A percentile compares a stretch with the other conserved stretches of the same genome.
These are phyloP conservation scores for Tribolium castaneum DNA, from an alignment of 1,140 invertebrate genomes.

Conservation along the genomic window DNA sequence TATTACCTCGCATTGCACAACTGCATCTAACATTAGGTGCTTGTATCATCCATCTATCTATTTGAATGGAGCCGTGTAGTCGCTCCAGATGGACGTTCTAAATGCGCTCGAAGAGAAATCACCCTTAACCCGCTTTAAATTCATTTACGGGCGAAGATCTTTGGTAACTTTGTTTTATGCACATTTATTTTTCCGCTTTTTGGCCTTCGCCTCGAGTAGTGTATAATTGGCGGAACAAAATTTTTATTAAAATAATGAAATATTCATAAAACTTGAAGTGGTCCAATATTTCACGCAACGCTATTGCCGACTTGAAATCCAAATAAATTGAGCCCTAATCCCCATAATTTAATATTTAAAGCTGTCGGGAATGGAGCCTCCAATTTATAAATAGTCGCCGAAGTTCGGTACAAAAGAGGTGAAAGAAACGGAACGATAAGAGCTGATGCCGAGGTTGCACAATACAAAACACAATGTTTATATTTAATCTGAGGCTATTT, in stretches of 20 bases:
- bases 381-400: conserved; percentile 39
- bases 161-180: neutral
- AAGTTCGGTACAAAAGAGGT: conserved; percentile 33
- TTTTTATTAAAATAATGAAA: conserved; percentile 32
- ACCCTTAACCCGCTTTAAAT: neutral
- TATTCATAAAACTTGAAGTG: conserved; percentile 28
- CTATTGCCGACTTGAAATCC: conserved; percentile 11
- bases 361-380: conserved; percentile 21
- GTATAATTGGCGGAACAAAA: conserved; percentile 4
- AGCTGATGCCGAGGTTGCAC: conserved; percentile 8
- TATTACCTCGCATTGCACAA: neutral
- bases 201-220: neutral
- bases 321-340: conserved; percentile 44
- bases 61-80: neutral
- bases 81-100: neutral
- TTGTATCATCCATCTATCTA: conserved; percentile 1
- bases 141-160: neutral
- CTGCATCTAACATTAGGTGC: neutral
- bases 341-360: conserved; percentile 46
- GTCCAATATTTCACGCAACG: conserved; percentile 42
- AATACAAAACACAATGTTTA: conserved; percentile 46
- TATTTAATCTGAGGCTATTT: conserved; percentile 51
- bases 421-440: conserved; percentile 30
- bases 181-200: neutral
- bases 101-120: neutral